Conservation (phyloP, 1,140 invertebrate genomes). For the Dinoponera quadriceps region DNA sequence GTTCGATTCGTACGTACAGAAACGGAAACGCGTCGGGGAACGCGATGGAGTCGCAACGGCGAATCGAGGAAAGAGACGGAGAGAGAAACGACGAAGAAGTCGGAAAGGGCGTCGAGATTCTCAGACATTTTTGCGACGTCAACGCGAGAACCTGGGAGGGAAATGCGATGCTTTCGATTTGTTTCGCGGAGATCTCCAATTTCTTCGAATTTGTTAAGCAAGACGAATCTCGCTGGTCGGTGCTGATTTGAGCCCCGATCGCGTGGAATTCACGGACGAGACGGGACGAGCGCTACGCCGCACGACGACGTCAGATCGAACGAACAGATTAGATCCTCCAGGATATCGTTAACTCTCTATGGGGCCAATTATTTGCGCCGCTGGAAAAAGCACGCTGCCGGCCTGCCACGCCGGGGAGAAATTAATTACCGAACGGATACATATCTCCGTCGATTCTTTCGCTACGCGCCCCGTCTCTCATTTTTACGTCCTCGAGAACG, state of each 20-base stretch:
- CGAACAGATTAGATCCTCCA: constrained; percentile 51
- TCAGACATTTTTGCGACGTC: constrained; percentile 68
- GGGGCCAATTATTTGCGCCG: not conserved
- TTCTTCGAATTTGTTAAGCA: constrained; percentile 37
- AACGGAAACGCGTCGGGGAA: constrained; percentile 74
- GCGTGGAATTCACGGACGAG: constrained; percentile 18
- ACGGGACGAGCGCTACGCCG: not conserved
- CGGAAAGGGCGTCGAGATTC: constrained; percentile 38
- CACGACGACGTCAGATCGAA: constrained; percentile 11
- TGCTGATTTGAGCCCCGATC: not conserved
- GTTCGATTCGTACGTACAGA: constrained; percentile 75
- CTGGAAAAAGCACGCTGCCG: not conserved
- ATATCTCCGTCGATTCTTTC: not conserved
- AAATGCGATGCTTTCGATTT: constrained; percentile 35
- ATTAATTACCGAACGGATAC: not conserved
- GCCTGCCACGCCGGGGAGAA: not conserved
- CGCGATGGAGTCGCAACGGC: constrained; percentile 66
- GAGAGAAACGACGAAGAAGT: not conserved
- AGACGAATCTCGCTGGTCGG: constrained; percentile 57
- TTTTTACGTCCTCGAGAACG: not conserved
- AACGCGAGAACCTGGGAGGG: not conserved
- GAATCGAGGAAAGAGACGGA: constrained; percentile 34
- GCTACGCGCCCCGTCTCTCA: no score
- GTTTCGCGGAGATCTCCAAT: no score
- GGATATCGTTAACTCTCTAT: not conserved